These are phyloP conservation scores for Perithous albicinctus DNA, from an alignment of 2,888 invertebrate genomes.

Conservation along the genomic window DNA sequence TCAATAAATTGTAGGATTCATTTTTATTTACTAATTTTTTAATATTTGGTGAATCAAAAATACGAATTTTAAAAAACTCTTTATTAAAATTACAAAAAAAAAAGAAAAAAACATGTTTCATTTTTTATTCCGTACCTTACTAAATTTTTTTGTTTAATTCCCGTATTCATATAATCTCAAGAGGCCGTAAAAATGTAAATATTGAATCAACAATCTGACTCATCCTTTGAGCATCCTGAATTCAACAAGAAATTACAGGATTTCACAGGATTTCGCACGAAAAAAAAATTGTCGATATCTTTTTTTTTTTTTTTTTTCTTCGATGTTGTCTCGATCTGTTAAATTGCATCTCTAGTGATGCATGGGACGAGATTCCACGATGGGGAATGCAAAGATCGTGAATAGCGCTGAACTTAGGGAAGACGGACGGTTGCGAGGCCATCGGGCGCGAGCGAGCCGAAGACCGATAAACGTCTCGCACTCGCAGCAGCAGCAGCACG, in stretches of 20 bases:
- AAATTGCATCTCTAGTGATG: slow-evolving; percentile 10
- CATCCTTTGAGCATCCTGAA: not conserved
- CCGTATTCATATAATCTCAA: no score
- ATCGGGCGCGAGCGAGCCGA: slow-evolving; percentile 58
- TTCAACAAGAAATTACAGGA: not conserved
- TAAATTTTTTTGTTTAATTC: no score
- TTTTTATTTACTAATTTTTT: no score
- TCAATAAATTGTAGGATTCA: no score
- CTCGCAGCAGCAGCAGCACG: slow-evolving; percentile 61
- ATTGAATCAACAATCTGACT: no score
- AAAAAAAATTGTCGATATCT: not conserved
- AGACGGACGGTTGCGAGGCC: slow-evolving; percentile 44
- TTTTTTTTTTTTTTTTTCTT: slow-evolving; percentile 1
- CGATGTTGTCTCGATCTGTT: not conserved
- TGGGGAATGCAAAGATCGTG: slow-evolving; percentile 55
- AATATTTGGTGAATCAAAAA: no score
- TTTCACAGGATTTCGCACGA: no score
- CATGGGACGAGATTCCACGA: slow-evolving; percentile 5
- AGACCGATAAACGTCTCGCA: slow-evolving; percentile 56
- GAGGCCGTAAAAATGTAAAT: no score
- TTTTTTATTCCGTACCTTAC: no score
- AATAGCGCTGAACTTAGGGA: slow-evolving; percentile 39
- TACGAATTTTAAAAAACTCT: no score
- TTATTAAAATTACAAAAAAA: no score
- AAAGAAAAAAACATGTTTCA: no score